Conservation (phyloP, 1,140 invertebrate species). For the Diorhabda carinulata region DNA sequence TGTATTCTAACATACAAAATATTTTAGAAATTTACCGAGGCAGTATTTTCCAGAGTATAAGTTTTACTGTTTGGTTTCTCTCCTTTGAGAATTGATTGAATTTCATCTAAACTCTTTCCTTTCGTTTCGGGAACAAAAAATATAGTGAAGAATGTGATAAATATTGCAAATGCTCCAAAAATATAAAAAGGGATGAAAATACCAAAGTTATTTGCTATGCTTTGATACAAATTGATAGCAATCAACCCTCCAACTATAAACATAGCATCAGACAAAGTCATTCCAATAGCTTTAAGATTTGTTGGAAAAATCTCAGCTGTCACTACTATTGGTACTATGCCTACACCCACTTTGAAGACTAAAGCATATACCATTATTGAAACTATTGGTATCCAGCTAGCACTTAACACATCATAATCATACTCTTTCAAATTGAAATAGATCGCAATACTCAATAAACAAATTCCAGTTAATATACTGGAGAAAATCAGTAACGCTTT, state of each 20-base stretch:
- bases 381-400: conserved; percentile 35
- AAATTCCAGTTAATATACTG: conserved; percentile 30
- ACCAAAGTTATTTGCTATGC: conserved; percentile 52
- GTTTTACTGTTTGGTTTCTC: conserved; percentile 2
- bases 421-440: conserved; percentile 39
- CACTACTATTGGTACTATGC: conserved; percentile 66
- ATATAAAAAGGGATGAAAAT: conserved; percentile 61
- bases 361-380: conserved; percentile 35
- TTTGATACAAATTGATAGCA: conserved; percentile 62
- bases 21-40: no score
- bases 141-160: conserved; percentile 59
- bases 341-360: conserved; percentile 36
- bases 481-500: conserved; percentile 36
- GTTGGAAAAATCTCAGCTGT: conserved; percentile 57
- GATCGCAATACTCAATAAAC: conserved; percentile 31
- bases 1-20: no score
- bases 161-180: conserved; percentile 57
- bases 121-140: conserved; percentile 73
- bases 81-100: conserved; percentile 50
- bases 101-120: conserved; percentile 70
- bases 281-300: conserved; percentile 53
- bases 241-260: conserved; percentile 54
- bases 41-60: no score
- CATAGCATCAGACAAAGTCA: conserved; percentile 40
- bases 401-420: conserved; percentile 20